phyloP scores from a whole-genome alignment of 2,113 vertebrate species.

The Nothocercus nigrocapillus region DNA sequence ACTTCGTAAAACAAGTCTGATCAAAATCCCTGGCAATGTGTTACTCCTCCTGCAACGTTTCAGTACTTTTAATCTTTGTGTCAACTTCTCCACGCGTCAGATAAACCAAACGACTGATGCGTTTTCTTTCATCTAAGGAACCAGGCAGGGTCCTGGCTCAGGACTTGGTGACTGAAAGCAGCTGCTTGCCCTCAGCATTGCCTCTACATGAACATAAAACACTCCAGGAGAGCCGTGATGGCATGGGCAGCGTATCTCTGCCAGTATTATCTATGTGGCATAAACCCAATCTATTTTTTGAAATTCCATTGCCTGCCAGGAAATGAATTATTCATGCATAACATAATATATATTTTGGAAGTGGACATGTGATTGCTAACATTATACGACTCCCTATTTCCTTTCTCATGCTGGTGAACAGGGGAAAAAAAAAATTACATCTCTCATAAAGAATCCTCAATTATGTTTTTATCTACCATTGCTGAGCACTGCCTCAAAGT shows the following conservation, averaged over 20 bases:
- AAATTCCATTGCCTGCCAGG: slow-evolving; percentile 15
- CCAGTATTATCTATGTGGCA: not conserved
- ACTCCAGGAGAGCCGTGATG: not conserved
- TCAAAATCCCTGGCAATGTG: not conserved
- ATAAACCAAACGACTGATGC: not conserved
- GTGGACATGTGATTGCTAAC: slow-evolving; percentile 10
- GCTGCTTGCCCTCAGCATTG: not conserved
- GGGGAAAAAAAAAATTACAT: not conserved
- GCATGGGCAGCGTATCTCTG: not conserved
- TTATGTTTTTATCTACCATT: not conserved
- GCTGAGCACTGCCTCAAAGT: not conserved
- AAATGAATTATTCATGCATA: slow-evolving; percentile 12
- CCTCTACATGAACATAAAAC: not conserved
- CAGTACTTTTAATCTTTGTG: not conserved
- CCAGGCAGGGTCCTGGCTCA: not conserved
- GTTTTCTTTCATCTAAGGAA: not conserved
- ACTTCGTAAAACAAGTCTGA: not conserved
- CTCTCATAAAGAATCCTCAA: not conserved
- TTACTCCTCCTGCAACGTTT: not conserved
- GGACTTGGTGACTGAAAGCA: not conserved
- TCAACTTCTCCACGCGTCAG: not conserved
- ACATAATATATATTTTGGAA: not conserved
- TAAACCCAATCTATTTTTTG: not conserved
- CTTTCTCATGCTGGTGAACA: not conserved
- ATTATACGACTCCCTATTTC: not conserved